Base-by-base conservation (phyloP, 2,888 invertebrate species). In the Acronicta alni region DNA sequence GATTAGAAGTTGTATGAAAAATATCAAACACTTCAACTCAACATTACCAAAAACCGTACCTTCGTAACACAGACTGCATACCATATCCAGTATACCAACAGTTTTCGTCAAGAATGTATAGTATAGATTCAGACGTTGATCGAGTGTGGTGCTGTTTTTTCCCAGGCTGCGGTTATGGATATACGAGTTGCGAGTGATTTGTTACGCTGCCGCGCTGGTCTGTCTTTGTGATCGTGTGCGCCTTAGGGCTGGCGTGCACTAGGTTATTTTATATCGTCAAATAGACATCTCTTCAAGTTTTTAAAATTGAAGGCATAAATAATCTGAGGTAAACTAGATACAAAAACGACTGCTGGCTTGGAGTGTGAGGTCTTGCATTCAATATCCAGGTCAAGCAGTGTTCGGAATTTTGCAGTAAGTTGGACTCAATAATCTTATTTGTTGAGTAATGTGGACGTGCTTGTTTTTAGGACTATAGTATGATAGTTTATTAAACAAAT, bases 21-120 rank as follows among this genome's bases (percentile, higher is more conserved):
- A 39, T 39, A 18, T 18, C 41, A 18, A 5, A 2, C 18, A 14
- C 14, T 41, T 41, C 18, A 10, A 41, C 4, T 3, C 32, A 20
- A 48, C 47, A 41, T 41, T 54, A 66, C 41, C 10, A 26, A 46
- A 49, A 38, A 10, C 17, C 48, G 30, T 23, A 9, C 18, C 15
- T 17, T 38, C 43, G 72, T 55, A 53, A 56, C 67, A 57, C 58
- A 55, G 39, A 18, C 43, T 47, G 45, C 62, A 51, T 57, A 44
- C 61, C 67, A 57, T 62, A 76, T 73, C 63, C 64, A 74, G 72
- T 44, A 44, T 6, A 44, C 42, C 48, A 51, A 57, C 66, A 61
- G 72, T 79, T 83, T 85, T 83, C 69, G 80, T 71, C 57, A 72
- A 80, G 79, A 78, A 84, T 80, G 75, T 69, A 67, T 73, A 63